Percentiles rank a stretch among this genome's conserved stretches.
Conservation (phyloP, 35 echinoderm and acorn worm species). For the Strongylocentrotus purpuratus region DNA sequence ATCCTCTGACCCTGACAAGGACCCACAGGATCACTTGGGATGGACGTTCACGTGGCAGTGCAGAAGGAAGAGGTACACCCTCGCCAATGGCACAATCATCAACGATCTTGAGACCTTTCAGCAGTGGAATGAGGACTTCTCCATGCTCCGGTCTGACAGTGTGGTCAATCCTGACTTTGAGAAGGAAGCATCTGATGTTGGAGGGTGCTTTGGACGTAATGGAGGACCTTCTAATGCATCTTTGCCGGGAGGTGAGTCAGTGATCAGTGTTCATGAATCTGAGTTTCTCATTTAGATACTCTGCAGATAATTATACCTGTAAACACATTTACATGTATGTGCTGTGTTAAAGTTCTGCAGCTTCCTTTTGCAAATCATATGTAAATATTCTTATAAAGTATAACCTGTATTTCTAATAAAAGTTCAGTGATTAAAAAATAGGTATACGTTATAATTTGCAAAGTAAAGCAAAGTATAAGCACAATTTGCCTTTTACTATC, state of each 20-base stretch:
- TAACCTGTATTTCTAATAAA: too few species aligned
- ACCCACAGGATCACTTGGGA: not conserved
- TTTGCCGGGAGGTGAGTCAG: slow-evolving; percentile 19
- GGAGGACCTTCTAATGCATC: slow-evolving; percentile 23
- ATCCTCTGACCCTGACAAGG: slow-evolving; percentile 16
- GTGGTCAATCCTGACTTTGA: slow-evolving; percentile 22
- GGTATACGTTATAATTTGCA: too few species aligned
- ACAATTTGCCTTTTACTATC: too few species aligned
- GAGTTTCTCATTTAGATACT: not conserved
- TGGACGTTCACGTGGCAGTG: slow-evolving; percentile 29
- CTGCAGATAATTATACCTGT: not conserved
- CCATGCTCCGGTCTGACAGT: not conserved
- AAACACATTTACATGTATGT: not conserved
- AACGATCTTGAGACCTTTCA: slow-evolving; percentile 36
- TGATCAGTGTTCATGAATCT: not conserved
- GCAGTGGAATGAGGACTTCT: slow-evolving; percentile 27
- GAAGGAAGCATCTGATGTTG: not conserved
- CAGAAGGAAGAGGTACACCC: not conserved
- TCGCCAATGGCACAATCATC: not conserved
- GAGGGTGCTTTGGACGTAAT: slow-evolving; percentile 25
- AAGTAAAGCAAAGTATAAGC: too few species aligned
- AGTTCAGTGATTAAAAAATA: too few species aligned
- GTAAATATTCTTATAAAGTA: too few species aligned
- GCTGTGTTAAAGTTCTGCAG: too few species aligned
- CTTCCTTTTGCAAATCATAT: too few species aligned